Conservation (phyloP, 2,113 vertebrate genomes). For the Calonectris borealis region DNA sequence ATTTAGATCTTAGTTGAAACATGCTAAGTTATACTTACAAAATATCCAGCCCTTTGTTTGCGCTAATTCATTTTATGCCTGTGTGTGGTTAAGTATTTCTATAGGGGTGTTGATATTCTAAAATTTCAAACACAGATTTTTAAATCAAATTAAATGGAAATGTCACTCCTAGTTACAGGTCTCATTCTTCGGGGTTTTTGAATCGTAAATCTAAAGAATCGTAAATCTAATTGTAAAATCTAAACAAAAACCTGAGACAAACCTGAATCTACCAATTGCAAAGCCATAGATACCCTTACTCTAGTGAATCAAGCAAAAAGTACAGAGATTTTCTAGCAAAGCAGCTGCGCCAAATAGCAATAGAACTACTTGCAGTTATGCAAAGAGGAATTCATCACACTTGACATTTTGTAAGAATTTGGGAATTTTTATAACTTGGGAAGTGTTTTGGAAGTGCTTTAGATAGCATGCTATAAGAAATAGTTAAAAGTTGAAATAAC, state of each 20-base stretch:
- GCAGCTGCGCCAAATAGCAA: background rate
- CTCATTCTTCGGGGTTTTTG: background rate
- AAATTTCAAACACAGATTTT: background rate
- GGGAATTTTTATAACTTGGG: background rate
- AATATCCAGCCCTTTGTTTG: conserved; percentile 13
- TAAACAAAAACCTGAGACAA: background rate
- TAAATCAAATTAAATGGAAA: conserved; percentile 21
- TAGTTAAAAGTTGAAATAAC: background rate
- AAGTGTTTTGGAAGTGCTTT: background rate
- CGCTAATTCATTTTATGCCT: background rate
- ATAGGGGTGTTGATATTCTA: background rate
- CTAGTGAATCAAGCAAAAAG: background rate
- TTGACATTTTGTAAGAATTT: background rate
- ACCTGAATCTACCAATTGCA: background rate
- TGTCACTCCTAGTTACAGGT: background rate
- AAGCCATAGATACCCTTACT: background rate
- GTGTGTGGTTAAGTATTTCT: background rate
- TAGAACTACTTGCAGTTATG: background rate
- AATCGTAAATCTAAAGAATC: background rate
- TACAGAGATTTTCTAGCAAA: background rate
- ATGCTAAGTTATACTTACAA: conserved; percentile 29
- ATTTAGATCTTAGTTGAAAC: conserved; percentile 29
- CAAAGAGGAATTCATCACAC: background rate
- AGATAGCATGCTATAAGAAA: background rate
- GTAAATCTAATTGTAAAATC: background rate